Conservation (phyloP, 2,113 vertebrate species). For the Lagopus leucura region DNA sequence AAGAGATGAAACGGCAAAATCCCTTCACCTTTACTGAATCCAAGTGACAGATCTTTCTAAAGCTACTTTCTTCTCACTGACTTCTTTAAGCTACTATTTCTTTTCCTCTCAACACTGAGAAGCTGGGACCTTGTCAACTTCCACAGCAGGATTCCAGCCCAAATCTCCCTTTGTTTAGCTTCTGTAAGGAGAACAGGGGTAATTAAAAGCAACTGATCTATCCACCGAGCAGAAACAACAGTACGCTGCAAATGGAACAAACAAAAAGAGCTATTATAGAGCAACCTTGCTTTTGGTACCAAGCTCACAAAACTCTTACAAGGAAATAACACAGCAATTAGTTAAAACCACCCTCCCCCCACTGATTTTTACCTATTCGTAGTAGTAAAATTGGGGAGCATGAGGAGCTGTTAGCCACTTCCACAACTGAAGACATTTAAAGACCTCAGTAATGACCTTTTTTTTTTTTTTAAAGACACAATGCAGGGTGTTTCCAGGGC, state of each 20-base stretch:
- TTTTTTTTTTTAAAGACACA: not conserved
- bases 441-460: not conserved
- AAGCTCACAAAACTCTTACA: not conserved
- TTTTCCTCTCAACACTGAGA: not conserved
- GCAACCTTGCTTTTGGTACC: not conserved
- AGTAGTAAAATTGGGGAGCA: not conserved
- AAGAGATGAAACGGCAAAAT: not conserved
- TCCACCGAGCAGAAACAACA: not conserved
- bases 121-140: not conserved
- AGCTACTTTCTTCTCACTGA: not conserved
- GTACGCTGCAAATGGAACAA: fast-evolving
- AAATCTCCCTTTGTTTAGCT: not conserved
- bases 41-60: not conserved
- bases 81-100: not conserved
- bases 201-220: not conserved
- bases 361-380: not conserved
- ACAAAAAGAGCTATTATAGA: not conserved
- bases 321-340: not conserved
- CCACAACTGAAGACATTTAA: not conserved
- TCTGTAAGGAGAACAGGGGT: not conserved
- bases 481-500: not conserved
- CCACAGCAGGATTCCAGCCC: not conserved
- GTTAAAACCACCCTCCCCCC: not conserved
- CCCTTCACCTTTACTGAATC: not conserved
- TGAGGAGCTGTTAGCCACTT: not conserved